Evolutionary conservation across 1,140 invertebrate genomes (phyloP).

Genomic region (Drosophila pachea): DNA sequence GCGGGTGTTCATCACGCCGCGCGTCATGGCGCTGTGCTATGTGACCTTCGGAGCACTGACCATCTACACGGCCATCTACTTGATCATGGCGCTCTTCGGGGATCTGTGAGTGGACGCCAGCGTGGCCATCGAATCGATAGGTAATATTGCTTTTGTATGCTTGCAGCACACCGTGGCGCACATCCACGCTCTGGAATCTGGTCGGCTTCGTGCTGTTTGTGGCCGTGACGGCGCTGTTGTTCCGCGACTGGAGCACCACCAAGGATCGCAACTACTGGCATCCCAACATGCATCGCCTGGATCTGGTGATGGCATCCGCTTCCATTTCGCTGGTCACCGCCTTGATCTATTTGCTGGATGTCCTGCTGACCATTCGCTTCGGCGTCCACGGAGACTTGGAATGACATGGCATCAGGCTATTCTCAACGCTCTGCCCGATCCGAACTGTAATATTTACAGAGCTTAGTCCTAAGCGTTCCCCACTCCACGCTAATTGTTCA

Average conservation of each 20-base stretch:
- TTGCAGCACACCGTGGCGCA: conserved; percentile 71
- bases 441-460: conserved; percentile 72
- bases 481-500: conserved; percentile 48
- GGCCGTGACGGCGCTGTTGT: conserved; percentile 63
- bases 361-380: conserved; percentile 72
- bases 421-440: conserved; percentile 29
- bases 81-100: conserved; percentile 76
- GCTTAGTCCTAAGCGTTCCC: conserved; percentile 51
- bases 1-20: conserved; percentile 72
- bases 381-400: conserved; percentile 73
- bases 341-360: conserved; percentile 67
- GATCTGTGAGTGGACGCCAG: conserved; percentile 58
- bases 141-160: background rate
- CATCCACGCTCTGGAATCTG: conserved; percentile 63
- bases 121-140: no score
- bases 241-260: conserved; percentile 75
- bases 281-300: conserved; percentile 78
- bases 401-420: conserved; percentile 46
- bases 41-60: conserved; percentile 74
- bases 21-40: conserved; percentile 72
- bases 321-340: conserved; percentile 68
- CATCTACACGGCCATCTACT: conserved; percentile 71
- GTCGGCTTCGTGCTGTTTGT: conserved; percentile 65
- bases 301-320: conserved; percentile 72
- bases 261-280: conserved; percentile 78